Percentiles rank a stretch among this genome's conserved stretches.
These are phyloP conservation scores for Spodoptera exigua DNA, from an alignment of 2,888 invertebrate genomes.

Conservation along the genomic window DNA sequence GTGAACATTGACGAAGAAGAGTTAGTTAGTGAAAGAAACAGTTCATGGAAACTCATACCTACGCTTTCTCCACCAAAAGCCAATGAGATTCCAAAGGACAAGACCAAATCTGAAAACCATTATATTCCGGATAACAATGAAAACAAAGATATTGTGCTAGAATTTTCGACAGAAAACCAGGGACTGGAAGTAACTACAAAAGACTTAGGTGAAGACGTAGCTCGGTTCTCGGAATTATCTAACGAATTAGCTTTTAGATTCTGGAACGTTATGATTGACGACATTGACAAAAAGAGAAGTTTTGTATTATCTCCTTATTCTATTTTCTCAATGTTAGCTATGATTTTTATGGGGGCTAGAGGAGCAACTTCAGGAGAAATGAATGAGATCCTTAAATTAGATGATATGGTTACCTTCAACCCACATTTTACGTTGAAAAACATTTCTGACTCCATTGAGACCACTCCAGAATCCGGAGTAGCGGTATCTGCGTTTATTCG, in stretches of 20 bases:
- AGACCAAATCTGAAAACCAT: conserved; percentile 73
- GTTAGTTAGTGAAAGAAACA: conserved; percentile 76
- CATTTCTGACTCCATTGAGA: conserved; percentile 94
- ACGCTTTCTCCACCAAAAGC: conserved; percentile 87
- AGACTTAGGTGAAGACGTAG: conserved; percentile 92
- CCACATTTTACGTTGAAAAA: conserved; percentile 96
- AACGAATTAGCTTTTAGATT: conserved; percentile 96
- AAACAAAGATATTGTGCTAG: conserved; percentile 79
- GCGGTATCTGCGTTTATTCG: conserved; percentile 94
- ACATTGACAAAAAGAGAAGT: conserved; percentile 93
- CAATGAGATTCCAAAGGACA: conserved; percentile 79
- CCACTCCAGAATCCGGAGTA: conserved; percentile 91
- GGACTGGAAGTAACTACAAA: conserved; percentile 94
- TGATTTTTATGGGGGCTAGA: conserved; percentile 96
- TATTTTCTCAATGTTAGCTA: conserved; percentile 95
- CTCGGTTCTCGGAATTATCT: conserved; percentile 94
- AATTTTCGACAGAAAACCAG: conserved; percentile 86
- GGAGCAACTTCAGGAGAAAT: conserved; percentile 97
- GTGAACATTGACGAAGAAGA: conserved; percentile 85
- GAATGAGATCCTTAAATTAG: conserved; percentile 95
- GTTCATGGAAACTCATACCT: conserved; percentile 90
- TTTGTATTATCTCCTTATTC: conserved; percentile 95
- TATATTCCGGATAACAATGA: conserved; percentile 65
- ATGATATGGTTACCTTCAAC: conserved; percentile 97
- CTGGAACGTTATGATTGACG: conserved; percentile 92